Evolutionary conservation across 1,140 invertebrate species (phyloP), one percentile per base, ranked within the genome.

Genomic region (Artemia franciscana): DNA sequence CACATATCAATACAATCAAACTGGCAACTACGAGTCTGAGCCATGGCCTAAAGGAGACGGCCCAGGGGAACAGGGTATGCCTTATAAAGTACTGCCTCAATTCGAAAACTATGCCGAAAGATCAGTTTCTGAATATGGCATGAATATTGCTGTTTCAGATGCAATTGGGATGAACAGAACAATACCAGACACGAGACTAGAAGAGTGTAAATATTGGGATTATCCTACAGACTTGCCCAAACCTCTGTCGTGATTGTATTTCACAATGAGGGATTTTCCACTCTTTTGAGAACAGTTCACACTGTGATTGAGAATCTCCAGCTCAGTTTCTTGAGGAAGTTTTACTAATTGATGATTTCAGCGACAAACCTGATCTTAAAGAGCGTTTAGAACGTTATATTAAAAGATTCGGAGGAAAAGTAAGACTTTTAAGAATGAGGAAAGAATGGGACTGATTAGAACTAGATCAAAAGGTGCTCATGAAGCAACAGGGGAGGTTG

Each of bases 191-290:
- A 88, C 89, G 0, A 77, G 93, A 62, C 73, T 86, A 26, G 75
- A 82, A 30, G 91, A 95, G 81, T 98, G 95, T 74, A 90, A 89
- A 72, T 85, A 91, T 71, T 98, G 94, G 94, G 80, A 94, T 69
- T 98, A 98, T 74, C 88, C 92, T 4, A 78, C 81, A 67, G 76
- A 86, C 63, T 76, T 98, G 66, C 92, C 94, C 0, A 83, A 78
- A 90, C 92, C 3, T 91, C 87, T 71, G 91, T 98, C 0, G 93
- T 99, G 65, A 84, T 99, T 64, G 95, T 98, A 9, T 98, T 99
- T 72, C 94, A 98, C 71, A 98, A 99, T 73, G 92, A 99, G 75
- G 95, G 93, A 2, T 96, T 86, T 79, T 88, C 89, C 0, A 91
- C 93, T 2, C 76, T 98, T 9, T 78, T 98, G 76, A 76, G 94